phyloP scores from a whole-genome alignment of 1,140 invertebrate species.

The Macrosteles quadrilineatus region DNA sequence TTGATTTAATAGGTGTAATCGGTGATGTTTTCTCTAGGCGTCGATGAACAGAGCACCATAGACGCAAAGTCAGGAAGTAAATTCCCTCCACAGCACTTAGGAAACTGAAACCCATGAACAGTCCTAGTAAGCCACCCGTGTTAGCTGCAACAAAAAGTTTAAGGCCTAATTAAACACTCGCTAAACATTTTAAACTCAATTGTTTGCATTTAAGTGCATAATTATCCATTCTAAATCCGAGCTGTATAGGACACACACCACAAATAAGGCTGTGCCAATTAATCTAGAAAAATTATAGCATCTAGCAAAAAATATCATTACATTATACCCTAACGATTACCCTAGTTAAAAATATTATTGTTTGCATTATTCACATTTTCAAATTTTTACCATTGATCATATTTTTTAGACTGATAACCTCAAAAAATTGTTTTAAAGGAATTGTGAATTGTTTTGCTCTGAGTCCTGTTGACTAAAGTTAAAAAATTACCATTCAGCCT shows the following conservation, averaged over 20 bases:
- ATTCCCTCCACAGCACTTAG: constrained; percentile 69
- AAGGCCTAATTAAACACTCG: not conserved
- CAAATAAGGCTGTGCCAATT: not conserved
- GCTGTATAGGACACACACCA: not conserved
- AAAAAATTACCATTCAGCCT: too few relatives aligned
- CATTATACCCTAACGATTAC: too few relatives aligned
- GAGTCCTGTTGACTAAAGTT: too few relatives aligned
- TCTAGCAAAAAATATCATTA: not conserved
- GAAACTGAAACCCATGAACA: constrained; percentile 80
- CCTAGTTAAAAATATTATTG: not conserved
- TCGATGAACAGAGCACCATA: constrained; percentile 37
- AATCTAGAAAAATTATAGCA: not conserved
- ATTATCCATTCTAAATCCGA: not conserved
- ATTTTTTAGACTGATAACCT: too few relatives aligned
- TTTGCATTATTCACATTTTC: too few relatives aligned
- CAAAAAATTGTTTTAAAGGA: too few relatives aligned
- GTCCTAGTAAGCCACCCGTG: constrained; percentile 67
- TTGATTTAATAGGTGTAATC: not conserved
- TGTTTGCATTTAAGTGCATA: not conserved
- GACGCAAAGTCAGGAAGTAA: constrained; percentile 41
- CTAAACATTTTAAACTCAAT: not conserved
- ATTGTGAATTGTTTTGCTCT: too few relatives aligned
- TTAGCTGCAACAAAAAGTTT: constrained; percentile 1
- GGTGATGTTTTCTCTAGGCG: constrained; percentile 20
- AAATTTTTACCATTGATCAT: too few relatives aligned